These are phyloP conservation scores for Drosophila willistoni DNA, from an alignment of 1,140 invertebrate genomes.

Conservation along the genomic window DNA sequence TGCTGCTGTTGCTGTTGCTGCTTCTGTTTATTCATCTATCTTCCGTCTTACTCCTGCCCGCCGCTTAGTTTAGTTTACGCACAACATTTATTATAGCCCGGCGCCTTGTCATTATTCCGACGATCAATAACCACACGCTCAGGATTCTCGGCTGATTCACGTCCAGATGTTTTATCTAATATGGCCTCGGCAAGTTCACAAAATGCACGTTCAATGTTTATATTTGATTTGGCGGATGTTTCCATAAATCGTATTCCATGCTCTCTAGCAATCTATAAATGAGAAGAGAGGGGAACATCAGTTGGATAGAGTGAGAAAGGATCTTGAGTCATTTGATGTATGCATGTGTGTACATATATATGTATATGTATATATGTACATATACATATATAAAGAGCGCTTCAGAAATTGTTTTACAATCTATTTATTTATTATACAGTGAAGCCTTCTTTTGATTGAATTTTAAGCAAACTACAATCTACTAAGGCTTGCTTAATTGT, in stretches of 20 bases:
- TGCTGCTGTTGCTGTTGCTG: background rate
- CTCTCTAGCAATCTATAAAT: slow-evolving; percentile 95
- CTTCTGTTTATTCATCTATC: background rate
- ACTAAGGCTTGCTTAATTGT: too few relatives aligned
- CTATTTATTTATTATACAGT: background rate
- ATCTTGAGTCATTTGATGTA: background rate
- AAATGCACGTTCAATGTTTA: slow-evolving; percentile 99
- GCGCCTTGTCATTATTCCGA: slow-evolving; percentile 83
- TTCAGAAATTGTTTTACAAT: background rate
- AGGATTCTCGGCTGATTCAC: slow-evolving; percentile 87
- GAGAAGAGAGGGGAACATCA: background rate
- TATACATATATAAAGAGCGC: slow-evolving; percentile 21
- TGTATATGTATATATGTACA: too few relatives aligned
- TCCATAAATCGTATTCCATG: slow-evolving; percentile 99
- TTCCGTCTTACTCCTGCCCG: slow-evolving; percentile 15
- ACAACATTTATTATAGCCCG: slow-evolving; percentile 82
- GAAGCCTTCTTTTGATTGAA: background rate
- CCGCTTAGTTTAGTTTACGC: slow-evolving; percentile 60
- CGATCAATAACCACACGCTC: slow-evolving; percentile 88
- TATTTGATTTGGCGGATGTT: slow-evolving; percentile 98
- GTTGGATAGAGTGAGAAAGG: background rate
- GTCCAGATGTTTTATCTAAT: slow-evolving; percentile 91
- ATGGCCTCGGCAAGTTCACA: slow-evolving; percentile 98
- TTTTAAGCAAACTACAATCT: too few relatives aligned
- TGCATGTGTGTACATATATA: slow-evolving; percentile 16